These are phyloP conservation scores for Drosophila kokeensis DNA, from an alignment of 2,888 invertebrate genomes.

Conservation along the genomic window DNA sequence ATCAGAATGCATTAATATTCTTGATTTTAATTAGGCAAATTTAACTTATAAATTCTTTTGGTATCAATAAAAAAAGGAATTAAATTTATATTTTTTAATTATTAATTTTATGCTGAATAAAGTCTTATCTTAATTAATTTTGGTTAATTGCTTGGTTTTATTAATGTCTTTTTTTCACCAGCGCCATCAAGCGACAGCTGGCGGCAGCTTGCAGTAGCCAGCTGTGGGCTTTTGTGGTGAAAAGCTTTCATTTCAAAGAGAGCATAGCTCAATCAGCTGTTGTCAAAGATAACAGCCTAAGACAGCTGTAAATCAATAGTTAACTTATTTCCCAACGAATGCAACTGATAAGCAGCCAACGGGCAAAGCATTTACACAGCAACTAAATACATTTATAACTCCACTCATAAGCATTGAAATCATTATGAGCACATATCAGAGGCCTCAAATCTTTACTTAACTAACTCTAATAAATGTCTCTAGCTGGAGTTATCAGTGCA, in stretches of 20 bases:
- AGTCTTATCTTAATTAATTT: neutral
- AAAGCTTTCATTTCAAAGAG: constrained; percentile 54
- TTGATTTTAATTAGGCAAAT: neutral
- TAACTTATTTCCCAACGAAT: constrained; percentile 26
- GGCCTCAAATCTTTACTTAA: neutral
- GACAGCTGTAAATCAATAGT: constrained; percentile 54
- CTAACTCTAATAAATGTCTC: neutral
- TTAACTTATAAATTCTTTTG: neutral
- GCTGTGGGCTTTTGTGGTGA: constrained; percentile 58
- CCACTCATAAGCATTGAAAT: neutral
- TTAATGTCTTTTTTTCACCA: neutral
- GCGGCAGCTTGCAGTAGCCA: neutral
- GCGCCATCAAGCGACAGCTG: constrained; percentile 59
- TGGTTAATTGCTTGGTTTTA: neutral
- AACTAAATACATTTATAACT: neutral
- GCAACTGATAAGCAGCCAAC: constrained; percentile 30
- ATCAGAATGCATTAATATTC: neutral
- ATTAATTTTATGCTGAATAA: neutral
- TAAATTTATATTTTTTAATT: too few relatives aligned
- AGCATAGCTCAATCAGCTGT: constrained; percentile 45
- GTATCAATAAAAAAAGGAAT: neutral
- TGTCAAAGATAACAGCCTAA: constrained; percentile 33
- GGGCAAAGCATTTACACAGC: neutral
- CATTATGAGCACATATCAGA: neutral
- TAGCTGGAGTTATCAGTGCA: constrained; percentile 31